Conservation (phyloP, 2,797 vertebrate species). For the Galagoides demidoff region DNA sequence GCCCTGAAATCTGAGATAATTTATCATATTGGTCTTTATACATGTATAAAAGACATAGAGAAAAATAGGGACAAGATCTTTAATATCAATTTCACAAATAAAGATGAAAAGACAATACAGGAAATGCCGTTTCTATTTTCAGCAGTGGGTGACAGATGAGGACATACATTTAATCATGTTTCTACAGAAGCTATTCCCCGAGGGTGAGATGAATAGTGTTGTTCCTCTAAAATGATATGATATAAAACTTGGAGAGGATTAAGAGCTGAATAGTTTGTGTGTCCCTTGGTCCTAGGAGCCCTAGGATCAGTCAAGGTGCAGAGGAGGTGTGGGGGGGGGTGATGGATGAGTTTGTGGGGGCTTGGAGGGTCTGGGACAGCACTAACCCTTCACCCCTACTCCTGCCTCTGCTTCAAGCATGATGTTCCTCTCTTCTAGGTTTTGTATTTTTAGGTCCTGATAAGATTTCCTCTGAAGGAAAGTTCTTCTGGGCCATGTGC, state of each 20-base stretch:
- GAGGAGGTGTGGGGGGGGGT: not conserved
- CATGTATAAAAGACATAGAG: not conserved
- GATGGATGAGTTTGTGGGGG: fast-evolving
- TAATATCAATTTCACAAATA: not conserved
- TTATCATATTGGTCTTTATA: not conserved
- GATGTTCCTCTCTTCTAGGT: not conserved
- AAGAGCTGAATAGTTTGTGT: not conserved
- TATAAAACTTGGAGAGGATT: not conserved
- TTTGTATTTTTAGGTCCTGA: not conserved
- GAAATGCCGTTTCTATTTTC: not conserved
- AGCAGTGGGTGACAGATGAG: not conserved
- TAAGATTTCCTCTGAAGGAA: not conserved
- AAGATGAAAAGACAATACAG: not conserved
- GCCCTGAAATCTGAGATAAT: not conserved
- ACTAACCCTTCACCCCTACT: not conserved
- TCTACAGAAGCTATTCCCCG: not conserved
- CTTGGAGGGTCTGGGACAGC: too few species aligned
- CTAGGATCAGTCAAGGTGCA: not conserved
- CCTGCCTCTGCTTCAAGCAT: not conserved
- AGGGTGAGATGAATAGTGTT: not conserved
- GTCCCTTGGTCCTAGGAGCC: not conserved
- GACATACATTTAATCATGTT: not conserved
- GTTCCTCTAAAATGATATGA: not conserved
- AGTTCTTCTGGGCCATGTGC: not conserved
- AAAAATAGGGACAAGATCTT: not conserved